These are phyloP conservation scores for Emydoidea blandingii DNA, from an alignment of 2,797 vertebrate species.

Conservation along the genomic window DNA sequence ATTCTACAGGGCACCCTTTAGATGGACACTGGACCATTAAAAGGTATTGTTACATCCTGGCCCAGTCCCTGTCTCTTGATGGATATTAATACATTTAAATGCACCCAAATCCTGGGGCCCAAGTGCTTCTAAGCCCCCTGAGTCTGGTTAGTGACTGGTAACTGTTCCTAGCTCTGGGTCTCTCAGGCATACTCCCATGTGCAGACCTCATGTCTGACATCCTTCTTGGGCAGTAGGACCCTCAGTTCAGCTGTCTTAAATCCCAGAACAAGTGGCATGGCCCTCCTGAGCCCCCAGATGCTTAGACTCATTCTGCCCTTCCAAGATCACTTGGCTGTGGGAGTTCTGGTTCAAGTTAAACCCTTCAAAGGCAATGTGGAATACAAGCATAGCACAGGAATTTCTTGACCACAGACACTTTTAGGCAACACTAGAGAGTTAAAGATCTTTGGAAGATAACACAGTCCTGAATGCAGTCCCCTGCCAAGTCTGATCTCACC, in stretches of 20 bases:
- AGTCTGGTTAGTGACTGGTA: rapidly evolving
- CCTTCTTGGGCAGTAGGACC: background rate
- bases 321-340: background rate
- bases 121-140: rapidly evolving
- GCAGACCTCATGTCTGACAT: background rate
- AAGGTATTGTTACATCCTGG: conserved; percentile 65
- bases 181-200: rapidly evolving
- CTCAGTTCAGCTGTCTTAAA: background rate
- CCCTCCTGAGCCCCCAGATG: background rate
- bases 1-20: background rate
- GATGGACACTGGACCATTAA: conserved; percentile 17
- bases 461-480: background rate
- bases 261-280: background rate
- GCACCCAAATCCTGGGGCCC: rapidly evolving
- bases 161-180: rapidly evolving
- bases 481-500: background rate
- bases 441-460: background rate
- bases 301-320: background rate
- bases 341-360: background rate
- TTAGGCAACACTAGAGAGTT: background rate
- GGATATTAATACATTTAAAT: rapidly evolving
- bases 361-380: background rate
- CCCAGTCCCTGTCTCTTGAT: background rate
- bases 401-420: background rate
- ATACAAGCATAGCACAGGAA: background rate